Percentiles rank a stretch among this genome's conserved stretches.
Conservation (phyloP, 2,888 invertebrate genomes). For the Oscheius sp. region DNA sequence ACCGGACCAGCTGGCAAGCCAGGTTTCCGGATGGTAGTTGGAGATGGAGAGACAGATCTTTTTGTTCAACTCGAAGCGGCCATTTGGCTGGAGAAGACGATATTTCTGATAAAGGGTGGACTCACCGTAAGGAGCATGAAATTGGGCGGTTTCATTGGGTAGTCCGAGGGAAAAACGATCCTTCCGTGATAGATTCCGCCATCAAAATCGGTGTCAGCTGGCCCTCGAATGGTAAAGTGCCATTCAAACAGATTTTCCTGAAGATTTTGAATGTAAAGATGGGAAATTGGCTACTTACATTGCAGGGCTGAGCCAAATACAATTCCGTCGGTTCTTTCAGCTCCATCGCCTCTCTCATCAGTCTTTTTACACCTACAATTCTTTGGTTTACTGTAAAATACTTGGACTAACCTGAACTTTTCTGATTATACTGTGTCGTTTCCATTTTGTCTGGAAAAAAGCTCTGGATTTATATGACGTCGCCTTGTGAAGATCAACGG, state of each 20-base stretch:
- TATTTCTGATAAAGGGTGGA: slow-evolving; percentile 28
- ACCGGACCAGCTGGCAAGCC: slow-evolving; percentile 89
- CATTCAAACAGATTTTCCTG: slow-evolving; percentile 93
- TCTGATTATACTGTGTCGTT: not conserved
- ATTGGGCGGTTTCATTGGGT: slow-evolving; percentile 96
- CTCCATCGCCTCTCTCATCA: slow-evolving; percentile 91
- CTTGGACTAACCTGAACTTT: not conserved
- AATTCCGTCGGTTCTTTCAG: slow-evolving; percentile 88
- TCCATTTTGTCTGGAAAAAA: too few species aligned
- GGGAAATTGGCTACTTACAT: slow-evolving; percentile 75
- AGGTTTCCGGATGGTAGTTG: slow-evolving; percentile 95
- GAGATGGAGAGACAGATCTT: slow-evolving; percentile 95
- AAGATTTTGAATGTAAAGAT: slow-evolving; percentile 19
- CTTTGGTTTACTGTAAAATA: not conserved
- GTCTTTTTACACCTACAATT: slow-evolving; percentile 85
- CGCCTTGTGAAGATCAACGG: too few species aligned
- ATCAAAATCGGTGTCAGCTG: slow-evolving; percentile 88
- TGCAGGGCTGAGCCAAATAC: slow-evolving; percentile 88
- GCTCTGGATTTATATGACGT: too few species aligned
- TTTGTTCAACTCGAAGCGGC: slow-evolving; percentile 90
- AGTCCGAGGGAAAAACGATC: slow-evolving; percentile 89
- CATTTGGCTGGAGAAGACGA: slow-evolving; percentile 82
- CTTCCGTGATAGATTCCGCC: slow-evolving; percentile 89
- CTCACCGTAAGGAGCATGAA: slow-evolving; percentile 88
- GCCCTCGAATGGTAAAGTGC: slow-evolving; percentile 94